Base-by-base conservation (phyloP, 1,140 invertebrate species). In the Lordiphosa stackelbergi region DNA sequence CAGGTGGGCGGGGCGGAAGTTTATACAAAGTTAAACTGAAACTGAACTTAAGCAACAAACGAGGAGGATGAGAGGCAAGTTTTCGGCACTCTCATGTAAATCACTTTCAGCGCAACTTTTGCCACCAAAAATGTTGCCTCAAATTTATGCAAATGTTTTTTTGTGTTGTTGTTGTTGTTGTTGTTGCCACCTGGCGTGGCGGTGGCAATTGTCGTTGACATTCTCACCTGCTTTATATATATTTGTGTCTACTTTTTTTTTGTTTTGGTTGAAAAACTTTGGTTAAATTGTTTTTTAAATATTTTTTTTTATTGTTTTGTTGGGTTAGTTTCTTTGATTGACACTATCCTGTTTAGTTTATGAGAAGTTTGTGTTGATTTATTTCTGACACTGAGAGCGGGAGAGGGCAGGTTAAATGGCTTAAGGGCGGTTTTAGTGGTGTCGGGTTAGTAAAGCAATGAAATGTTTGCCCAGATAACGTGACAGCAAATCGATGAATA, bases 1-100 rank as follows among this genome's bases (percentile, higher is more conserved):
- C 10, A 2, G 40, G 22, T 2, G 47, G 51, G 6, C 7, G 49
- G 43, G 35, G n/a, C 10, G 9, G 19, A 81, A 81, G 77, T 81
- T 81, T 81, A 81, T 77, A 66, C 66, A 81, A 81, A 81, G 77
- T 81, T 81, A 81, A 81, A 81, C 77, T 75, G 77, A 81, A 81
- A 81, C 77, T 75, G 77, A 81, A 81, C 59, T 81, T 81, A 83
- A 83, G 72, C 62, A 83, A 68, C 66, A 66, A 73, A 78, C 65
- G 28, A 28, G 43, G 24, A 24, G 19, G 59, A 65, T 62, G 53
- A 53, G 51, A 71, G 61, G 41, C 4, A 8, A 10, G 45, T 34
- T 45, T 35, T 13, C 11, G 12, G 31, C 12, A 37, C 54, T 66
- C 49, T 70, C 71, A 59, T 83, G 77, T 81, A 81, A 81, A 81